phyloP scores from a whole-genome alignment of 92 coral and sea anemone genomes.

The Galaxea fascicularis region DNA sequence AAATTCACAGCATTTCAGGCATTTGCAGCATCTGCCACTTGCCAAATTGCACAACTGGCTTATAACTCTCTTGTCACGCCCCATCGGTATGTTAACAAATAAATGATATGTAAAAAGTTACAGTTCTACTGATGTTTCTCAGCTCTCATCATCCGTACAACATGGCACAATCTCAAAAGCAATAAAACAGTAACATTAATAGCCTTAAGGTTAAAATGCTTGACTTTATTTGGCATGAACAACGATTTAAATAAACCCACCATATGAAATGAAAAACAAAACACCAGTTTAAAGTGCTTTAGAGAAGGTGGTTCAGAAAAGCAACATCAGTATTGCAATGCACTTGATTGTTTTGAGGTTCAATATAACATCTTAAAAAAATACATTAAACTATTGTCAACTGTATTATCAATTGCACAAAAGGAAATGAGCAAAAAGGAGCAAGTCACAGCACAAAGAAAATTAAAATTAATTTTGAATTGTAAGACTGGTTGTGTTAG shows the following conservation, averaged over 20 bases:
- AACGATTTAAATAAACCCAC: not conserved
- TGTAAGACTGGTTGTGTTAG: not conserved
- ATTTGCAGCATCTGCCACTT: too few relatives aligned
- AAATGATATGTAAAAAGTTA: constrained; percentile 1
- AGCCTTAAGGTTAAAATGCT: not conserved
- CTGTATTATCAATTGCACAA: constrained; percentile 10
- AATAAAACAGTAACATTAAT: constrained; percentile 10
- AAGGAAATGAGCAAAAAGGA: constrained; percentile 8
- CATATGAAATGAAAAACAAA: constrained; percentile 4
- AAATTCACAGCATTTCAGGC: too few relatives aligned
- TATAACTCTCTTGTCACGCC: too few relatives aligned
- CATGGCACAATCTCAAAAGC: constrained; percentile 3
- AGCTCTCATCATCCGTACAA: constrained; percentile 32
- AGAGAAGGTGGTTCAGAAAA: constrained; percentile 12
- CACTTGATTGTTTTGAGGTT: constrained; percentile 1
- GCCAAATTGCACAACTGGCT: too few relatives aligned
- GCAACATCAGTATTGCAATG: constrained; percentile 6
- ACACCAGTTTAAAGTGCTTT: constrained; percentile 6
- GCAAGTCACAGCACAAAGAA: constrained; percentile 7
- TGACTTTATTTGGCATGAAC: not conserved
- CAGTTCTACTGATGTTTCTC: constrained; percentile 10
- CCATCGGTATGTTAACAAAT: too few relatives aligned
- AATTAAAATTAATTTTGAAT: constrained; percentile 5
- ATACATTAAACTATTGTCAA: constrained; percentile 1
- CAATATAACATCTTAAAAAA: not conserved